phyloP scores from a whole-genome alignment of 2,888 invertebrate species.

The Piscicola geometra region DNA sequence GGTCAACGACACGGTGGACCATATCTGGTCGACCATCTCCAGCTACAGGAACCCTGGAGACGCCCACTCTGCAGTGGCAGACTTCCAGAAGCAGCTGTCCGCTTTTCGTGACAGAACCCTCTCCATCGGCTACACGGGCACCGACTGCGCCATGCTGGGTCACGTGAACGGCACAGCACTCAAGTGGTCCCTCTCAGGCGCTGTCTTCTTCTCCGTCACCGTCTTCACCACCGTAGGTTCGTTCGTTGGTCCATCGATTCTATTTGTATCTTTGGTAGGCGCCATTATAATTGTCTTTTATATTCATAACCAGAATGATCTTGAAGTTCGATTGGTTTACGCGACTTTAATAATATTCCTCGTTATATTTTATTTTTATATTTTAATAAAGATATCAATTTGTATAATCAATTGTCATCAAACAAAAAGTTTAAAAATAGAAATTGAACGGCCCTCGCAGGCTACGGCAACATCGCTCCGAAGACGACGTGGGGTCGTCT shows the following conservation, averaged over 20 bases:
- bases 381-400: too few relatives aligned
- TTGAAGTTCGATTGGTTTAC: too few relatives aligned
- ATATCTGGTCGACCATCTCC: slow-evolving; percentile 40
- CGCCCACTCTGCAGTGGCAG: slow-evolving; percentile 28
- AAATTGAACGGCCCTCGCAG: slow-evolving; percentile 47
- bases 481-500: slow-evolving; percentile 55
- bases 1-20: slow-evolving; percentile 46
- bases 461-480: slow-evolving; percentile 55
- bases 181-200: slow-evolving; percentile 53
- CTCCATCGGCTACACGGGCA: slow-evolving; percentile 52
- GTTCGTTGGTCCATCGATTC: slow-evolving; percentile 31
- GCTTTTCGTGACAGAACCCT: slow-evolving; percentile 51
- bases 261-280: too few relatives aligned
- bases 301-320: too few relatives aligned
- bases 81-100: slow-evolving; percentile 36
- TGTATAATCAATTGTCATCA: too few relatives aligned
- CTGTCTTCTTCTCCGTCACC: slow-evolving; percentile 54
- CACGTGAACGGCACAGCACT: slow-evolving; percentile 49
- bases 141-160: slow-evolving; percentile 50
- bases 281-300: too few relatives aligned
- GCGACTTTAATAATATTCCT: too few relatives aligned
- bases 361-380: too few relatives aligned
- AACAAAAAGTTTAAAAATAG: too few relatives aligned
- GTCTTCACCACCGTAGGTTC: slow-evolving; percentile 55
- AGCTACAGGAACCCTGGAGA: slow-evolving; percentile 40